Evolutionary conservation across 2,113 vertebrate species (phyloP), one percentile per base, ranked within the genome.

Genomic region (Tringa solitaria): DNA sequence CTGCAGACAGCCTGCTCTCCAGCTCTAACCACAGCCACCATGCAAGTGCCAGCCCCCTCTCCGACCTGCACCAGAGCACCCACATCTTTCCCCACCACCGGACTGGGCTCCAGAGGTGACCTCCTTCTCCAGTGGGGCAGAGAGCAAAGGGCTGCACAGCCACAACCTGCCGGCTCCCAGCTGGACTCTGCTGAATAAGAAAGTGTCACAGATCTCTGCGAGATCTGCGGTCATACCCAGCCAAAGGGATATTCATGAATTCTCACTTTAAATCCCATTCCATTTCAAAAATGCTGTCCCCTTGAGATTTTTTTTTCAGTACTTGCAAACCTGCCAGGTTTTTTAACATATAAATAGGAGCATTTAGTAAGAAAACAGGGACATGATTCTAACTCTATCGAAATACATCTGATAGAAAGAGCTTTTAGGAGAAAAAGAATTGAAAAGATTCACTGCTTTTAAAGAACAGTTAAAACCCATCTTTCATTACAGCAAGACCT

Each of bases 311-410:
- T 54, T 54, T 94, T 94, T 94, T 88, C 82, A 78, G 79, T 60
- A 92, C 88, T 94, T 87, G 88, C 92, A 94, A 95, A 94, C 96
- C 96, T 90, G 83, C 75, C 90, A 93, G 69, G 72, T 94, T 95
- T 96, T 96, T 95, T 91, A 94, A 93, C 80, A 75, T 95, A 96
- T 94, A 95, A 96, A 96, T 96, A 96, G 96, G 86, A 95, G 82
- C 86, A 84, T 96, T 96, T 93, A 92, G 92, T 87, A 84, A 79
- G 89, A 96, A 96, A 96, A 96, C 86, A 95, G 90, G 80, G 88
- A 93, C 86, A 90, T 45, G 69, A 93, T 96, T 96, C 83, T 93
- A 96, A 91, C 86, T 96, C 83, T 84, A 87, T 94, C 80, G 2
- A 94, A 95, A 95, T 93, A 95, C 65, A 93, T 95, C 81, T 92